A percentile compares a stretch with the other conserved stretches of the same genome.
These are phyloP conservation scores for Spisula subtruncata DNA, from an alignment of 2,888 invertebrate genomes.

Conservation along the genomic window DNA sequence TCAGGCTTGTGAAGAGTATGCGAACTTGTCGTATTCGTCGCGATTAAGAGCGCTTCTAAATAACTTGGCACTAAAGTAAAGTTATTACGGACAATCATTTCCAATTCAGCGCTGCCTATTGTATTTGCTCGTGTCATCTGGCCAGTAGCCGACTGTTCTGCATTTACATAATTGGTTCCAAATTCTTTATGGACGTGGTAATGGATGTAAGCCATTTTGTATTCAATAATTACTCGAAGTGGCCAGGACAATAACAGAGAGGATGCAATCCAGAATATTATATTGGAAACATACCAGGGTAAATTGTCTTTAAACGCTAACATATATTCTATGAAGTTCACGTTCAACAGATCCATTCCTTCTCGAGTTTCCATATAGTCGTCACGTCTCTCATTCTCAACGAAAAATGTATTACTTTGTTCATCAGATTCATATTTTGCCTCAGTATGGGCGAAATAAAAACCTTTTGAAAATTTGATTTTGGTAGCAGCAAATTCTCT, in stretches of 20 bases:
- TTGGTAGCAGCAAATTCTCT: slow-evolving; percentile 92
- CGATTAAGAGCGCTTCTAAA: slow-evolving; percentile 92
- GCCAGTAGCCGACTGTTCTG: slow-evolving; percentile 72
- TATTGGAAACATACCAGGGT: slow-evolving; percentile 90
- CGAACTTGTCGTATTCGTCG: slow-evolving; percentile 72
- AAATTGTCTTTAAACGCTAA: slow-evolving; percentile 88
- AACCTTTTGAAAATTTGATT: slow-evolving; percentile 93
- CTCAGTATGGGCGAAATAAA: slow-evolving; percentile 93
- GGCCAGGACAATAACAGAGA: slow-evolving; percentile 94
- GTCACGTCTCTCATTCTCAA: slow-evolving; percentile 93
- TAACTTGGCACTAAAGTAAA: slow-evolving; percentile 93
- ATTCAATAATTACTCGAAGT: slow-evolving; percentile 92
- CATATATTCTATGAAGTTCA: slow-evolving; percentile 89
- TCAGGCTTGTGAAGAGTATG: slow-evolving; percentile 76
- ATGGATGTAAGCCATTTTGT: slow-evolving; percentile 94
- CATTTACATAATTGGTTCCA: slow-evolving; percentile 88
- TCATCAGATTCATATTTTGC: slow-evolving; percentile 94
- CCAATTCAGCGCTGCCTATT: slow-evolving; percentile 91
- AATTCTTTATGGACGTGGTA: slow-evolving; percentile 94
- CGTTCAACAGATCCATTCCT: slow-evolving; percentile 92
- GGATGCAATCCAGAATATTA: slow-evolving; percentile 93
- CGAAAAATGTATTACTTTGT: slow-evolving; percentile 93
- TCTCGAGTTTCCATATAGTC: slow-evolving; percentile 95
- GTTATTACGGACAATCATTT: slow-evolving; percentile 91
- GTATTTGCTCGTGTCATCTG: slow-evolving; percentile 91